A percentile compares a stretch with the other conserved stretches of the same genome.
phyloP scores from a whole-genome alignment of 2,888 invertebrate species.

The Tyria jacobaeae region DNA sequence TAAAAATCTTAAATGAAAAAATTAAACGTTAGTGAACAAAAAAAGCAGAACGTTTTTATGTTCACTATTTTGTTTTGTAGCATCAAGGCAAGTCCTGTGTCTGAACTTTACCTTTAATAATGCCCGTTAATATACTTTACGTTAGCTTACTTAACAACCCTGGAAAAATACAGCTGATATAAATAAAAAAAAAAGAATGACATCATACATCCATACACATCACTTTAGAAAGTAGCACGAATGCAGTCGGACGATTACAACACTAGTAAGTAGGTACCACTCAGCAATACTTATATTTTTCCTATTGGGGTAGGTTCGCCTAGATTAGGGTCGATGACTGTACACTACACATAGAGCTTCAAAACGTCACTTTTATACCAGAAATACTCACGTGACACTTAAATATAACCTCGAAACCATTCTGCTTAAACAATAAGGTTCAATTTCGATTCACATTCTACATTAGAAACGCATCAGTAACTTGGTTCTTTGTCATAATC shows the following conservation, averaged over 20 bases:
- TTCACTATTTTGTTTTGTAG: too few relatives aligned
- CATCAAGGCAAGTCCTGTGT: too few relatives aligned
- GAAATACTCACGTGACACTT: conserved; percentile 29
- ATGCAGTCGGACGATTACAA: conserved; percentile 30
- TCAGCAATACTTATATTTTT: conserved; percentile 64
- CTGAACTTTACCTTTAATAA: too few relatives aligned
- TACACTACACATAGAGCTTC: conserved; percentile 52
- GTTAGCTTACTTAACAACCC: neutral
- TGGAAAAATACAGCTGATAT: neutral
- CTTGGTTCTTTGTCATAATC: conserved; percentile 63
- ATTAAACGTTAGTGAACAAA: too few relatives aligned
- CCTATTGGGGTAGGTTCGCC: conserved; percentile 80
- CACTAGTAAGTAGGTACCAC: conserved; percentile 27
- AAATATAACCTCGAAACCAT: conserved; percentile 46
- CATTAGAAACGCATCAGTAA: conserved; percentile 45
- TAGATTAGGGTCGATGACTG: conserved; percentile 80
- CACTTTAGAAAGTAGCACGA: conserved; percentile 40
- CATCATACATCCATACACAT: conserved; percentile 15
- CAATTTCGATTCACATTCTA: conserved; percentile 33
- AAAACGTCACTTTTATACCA: conserved; percentile 53
- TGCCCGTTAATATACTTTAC: too few relatives aligned
- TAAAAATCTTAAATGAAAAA: too few relatives aligned
- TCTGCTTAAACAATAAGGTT: conserved; percentile 40
- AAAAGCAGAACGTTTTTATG: too few relatives aligned
- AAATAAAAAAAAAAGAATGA: conserved; percentile 10